Conservation (phyloP, 2,797 vertebrate genomes). For the Sitta carolinensis region DNA sequence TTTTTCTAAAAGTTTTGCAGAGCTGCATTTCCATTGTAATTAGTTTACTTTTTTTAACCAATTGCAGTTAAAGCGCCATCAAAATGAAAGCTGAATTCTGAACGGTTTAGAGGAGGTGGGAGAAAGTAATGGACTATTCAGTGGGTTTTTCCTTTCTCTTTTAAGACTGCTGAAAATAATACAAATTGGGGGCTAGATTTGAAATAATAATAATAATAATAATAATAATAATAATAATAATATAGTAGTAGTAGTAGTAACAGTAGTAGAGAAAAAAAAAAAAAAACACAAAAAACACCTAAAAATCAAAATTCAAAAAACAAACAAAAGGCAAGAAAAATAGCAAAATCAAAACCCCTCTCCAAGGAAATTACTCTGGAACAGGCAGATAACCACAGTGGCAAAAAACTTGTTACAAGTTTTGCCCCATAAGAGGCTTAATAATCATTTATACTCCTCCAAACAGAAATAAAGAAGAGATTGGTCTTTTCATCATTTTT, state of each 20-base stretch:
- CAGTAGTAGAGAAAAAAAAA: too few species aligned
- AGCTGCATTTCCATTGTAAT: conserved; percentile 76
- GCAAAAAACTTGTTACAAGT: not conserved
- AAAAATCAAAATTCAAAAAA: not conserved
- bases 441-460: not conserved
- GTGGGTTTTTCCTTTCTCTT: not conserved
- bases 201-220: not conserved
- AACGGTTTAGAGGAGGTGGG: conserved; percentile 28
- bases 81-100: conserved; percentile 70
- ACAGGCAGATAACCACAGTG: not conserved
- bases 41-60: conserved; percentile 76
- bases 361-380: not conserved
- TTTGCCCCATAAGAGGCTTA: not conserved
- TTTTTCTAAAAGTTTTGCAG: conserved; percentile 70
- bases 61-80: conserved; percentile 68
- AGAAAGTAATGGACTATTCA: conserved; percentile 28
- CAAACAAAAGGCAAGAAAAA: not conserved
- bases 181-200: not conserved
- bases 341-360: not conserved
- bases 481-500: not conserved
- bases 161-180: not conserved
- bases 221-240: not conserved
- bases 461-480: not conserved
- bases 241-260: too few species aligned
- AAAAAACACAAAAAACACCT: fast-evolving